phyloP scores from a whole-genome alignment of 2,888 invertebrate species.

The Bembecia ichneumoniformis region DNA sequence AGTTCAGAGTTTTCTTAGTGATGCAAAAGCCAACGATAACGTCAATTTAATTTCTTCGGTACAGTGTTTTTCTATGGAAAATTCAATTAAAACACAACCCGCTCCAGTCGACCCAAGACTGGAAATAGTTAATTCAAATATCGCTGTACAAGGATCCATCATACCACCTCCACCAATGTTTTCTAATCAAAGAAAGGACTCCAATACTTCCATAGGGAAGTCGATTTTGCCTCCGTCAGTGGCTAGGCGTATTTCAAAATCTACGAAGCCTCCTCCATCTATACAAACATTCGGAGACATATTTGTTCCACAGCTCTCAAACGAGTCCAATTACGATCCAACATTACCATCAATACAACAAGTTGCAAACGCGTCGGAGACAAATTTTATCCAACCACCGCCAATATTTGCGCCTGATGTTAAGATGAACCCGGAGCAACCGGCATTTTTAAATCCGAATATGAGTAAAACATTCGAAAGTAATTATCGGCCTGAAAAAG shows the following conservation, averaged over 20 bases:
- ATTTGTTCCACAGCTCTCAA: slow-evolving; percentile 30
- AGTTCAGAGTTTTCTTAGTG: too few species aligned
- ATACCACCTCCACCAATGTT: slow-evolving; percentile 63
- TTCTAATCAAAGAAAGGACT: slow-evolving; percentile 32
- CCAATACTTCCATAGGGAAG: slow-evolving; percentile 27
- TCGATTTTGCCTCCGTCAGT: slow-evolving; percentile 55
- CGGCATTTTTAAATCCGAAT: neutral
- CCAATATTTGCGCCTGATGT: neutral
- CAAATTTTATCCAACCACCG: neutral
- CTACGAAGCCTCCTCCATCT: slow-evolving; percentile 35
- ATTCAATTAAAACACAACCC: neutral
- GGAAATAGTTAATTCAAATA: neutral
- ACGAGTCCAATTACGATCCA: neutral
- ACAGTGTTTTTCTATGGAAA: neutral
- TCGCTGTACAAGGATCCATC: slow-evolving; percentile 11
- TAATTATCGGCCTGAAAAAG: neutral
- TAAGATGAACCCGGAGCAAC: neutral
- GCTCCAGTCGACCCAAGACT: neutral
- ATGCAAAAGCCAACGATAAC: too few species aligned
- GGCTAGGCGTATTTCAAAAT: slow-evolving; percentile 47
- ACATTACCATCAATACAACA: neutral
- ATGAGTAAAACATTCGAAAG: neutral
- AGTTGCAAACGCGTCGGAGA: too few species aligned
- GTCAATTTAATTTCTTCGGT: too few species aligned
- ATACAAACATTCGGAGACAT: slow-evolving; percentile 22